A percentile compares a stretch with the other conserved stretches of the same genome.
These are phyloP conservation scores for Malurus leucopterus DNA, from an alignment of 2,797 vertebrate species.

Conservation along the genomic window DNA sequence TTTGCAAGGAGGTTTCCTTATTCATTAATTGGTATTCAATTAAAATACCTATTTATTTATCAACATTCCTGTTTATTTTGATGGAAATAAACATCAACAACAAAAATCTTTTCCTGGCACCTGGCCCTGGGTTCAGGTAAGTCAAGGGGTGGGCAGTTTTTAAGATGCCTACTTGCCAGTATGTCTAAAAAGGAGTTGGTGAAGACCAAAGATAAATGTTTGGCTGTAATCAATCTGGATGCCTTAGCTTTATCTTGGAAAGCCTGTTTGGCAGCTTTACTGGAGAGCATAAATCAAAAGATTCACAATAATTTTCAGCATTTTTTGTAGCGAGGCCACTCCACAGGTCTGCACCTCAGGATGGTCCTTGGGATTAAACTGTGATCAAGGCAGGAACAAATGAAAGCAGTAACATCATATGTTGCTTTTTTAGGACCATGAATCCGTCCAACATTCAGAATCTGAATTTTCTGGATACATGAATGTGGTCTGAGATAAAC, in stretches of 20 bases:
- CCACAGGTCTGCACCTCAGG: neutral
- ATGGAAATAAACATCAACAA: neutral
- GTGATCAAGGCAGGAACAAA: neutral
- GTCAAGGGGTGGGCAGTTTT: neutral
- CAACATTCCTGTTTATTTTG: neutral
- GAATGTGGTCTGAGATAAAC: neutral
- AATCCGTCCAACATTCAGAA: neutral
- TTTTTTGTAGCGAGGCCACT: neutral
- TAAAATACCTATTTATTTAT: neutral
- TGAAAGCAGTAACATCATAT: neutral
- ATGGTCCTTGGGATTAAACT: neutral
- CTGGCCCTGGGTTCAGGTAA: neutral
- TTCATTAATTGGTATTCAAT: neutral
- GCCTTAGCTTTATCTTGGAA: neutral
- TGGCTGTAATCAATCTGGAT: neutral
- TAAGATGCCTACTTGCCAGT: neutral
- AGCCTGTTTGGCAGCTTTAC: slow-evolving; percentile 5
- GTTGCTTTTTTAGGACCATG: neutral
- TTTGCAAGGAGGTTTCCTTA: neutral
- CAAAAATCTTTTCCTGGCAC: accelerated
- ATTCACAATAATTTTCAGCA: neutral
- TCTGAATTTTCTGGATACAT: neutral
- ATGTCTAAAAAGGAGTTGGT: neutral
- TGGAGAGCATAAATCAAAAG: slow-evolving; percentile 29
- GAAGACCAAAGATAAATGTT: neutral